These are phyloP conservation scores for Tragelaphus scriptus DNA, from an alignment of 2,113 vertebrate genomes.

Conservation along the genomic window DNA sequence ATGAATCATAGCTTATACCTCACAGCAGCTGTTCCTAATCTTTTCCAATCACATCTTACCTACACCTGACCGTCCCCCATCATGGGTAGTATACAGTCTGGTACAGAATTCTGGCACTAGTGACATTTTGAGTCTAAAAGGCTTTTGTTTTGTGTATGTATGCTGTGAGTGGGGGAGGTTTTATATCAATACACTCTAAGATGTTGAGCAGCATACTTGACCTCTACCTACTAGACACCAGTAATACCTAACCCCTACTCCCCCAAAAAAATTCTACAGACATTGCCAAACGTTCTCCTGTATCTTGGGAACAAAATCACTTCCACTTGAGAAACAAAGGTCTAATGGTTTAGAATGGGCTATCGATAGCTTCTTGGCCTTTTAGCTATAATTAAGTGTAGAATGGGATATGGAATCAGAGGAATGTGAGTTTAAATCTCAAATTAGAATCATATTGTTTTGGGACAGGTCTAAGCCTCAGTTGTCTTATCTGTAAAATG, in stretches of 20 bases:
- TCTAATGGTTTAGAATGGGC: not conserved
- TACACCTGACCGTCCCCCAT: not conserved
- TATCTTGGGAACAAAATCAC: not conserved
- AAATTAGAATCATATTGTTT: not conserved
- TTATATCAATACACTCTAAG: not conserved
- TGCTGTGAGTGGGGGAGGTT: not conserved
- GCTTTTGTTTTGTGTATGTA: not conserved
- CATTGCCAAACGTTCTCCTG: not conserved
- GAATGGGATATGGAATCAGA: not conserved
- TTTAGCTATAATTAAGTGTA: not conserved
- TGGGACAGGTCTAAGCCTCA: not conserved
- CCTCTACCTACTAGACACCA: not conserved
- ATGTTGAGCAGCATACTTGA: not conserved
- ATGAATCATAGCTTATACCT: not conserved
- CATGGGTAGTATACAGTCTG: not conserved
- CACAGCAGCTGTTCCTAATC: not conserved
- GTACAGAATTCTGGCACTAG: not conserved
- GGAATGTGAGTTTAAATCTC: not conserved
- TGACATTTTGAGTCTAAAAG: not conserved
- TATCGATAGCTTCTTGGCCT: not conserved
- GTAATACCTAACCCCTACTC: rapidly evolving
- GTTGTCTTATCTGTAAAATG: not conserved
- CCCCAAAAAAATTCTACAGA: not conserved
- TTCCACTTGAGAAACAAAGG: not conserved
- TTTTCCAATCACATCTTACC: not conserved